A percentile compares a stretch with the other conserved stretches of the same genome.
These are phyloP conservation scores for Pleuronectes platessa DNA, from an alignment of 2,113 vertebrate species.

Conservation along the genomic window DNA sequence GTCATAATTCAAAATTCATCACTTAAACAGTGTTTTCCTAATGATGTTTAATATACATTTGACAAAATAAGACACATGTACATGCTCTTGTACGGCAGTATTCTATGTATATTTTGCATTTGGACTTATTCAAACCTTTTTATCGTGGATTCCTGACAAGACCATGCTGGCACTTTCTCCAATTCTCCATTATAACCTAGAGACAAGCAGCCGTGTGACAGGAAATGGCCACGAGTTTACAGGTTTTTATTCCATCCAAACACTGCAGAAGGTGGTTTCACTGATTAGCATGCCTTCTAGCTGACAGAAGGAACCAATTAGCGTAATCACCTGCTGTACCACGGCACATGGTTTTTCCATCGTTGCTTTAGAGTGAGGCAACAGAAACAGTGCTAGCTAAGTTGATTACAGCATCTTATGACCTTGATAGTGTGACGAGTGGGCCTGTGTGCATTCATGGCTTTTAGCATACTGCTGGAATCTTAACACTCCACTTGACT, in stretches of 20 bases:
- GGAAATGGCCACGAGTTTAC: constrained; percentile 45
- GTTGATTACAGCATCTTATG: constrained; percentile 71
- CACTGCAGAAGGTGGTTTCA: constrained; percentile 45
- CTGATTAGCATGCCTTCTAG: constrained; percentile 72
- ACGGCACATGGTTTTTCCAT: constrained; percentile 41
- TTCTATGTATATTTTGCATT: neutral
- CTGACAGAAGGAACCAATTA: constrained; percentile 75
- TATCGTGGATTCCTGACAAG: neutral
- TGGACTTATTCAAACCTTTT: too few relatives aligned
- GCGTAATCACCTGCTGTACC: constrained; percentile 70
- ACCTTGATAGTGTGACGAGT: constrained; percentile 72
- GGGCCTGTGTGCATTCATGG: constrained; percentile 45
- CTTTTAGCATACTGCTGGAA: constrained; percentile 72
- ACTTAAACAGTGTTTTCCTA: too few relatives aligned
- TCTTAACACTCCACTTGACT: constrained; percentile 70
- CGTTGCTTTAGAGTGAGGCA: constrained; percentile 50
- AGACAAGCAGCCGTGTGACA: constrained; percentile 61
- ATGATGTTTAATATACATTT: too few relatives aligned
- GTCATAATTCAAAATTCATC: neutral
- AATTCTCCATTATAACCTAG: constrained; percentile 22
- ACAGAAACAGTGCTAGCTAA: constrained; percentile 60
- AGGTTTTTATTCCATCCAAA: constrained; percentile 56
- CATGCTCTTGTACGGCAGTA: neutral
- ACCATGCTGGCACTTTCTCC: constrained; percentile 15
- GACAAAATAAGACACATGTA: too few relatives aligned